Evolutionary conservation across 2,797 vertebrate genomes (phyloP).

Genomic region (Melanitta fusca): DNA sequence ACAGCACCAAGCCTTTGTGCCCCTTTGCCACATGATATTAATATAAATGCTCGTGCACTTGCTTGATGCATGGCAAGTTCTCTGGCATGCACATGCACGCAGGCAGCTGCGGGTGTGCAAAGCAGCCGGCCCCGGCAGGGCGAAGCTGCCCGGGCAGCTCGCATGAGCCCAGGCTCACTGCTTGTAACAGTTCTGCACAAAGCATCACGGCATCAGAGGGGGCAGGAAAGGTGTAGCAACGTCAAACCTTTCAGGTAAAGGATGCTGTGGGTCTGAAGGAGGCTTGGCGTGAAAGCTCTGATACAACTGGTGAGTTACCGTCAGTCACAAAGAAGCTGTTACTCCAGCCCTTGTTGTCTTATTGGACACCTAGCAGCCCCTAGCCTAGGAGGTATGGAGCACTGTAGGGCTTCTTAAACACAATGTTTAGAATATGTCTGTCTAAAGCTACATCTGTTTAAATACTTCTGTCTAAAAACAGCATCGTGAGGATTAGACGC

Average conservation of each 20-base stretch:
- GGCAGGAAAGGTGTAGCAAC: not conserved
- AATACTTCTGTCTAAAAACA: not conserved
- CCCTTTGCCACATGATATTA: accelerated
- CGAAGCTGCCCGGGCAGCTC: not conserved
- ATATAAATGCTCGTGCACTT: accelerated
- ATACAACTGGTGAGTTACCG: not conserved
- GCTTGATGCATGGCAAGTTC: not conserved
- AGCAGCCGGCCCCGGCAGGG: not conserved
- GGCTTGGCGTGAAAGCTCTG: not conserved
- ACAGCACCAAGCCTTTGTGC: not conserved
- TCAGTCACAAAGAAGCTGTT: not conserved
- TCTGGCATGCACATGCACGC: accelerated
- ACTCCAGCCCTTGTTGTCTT: not conserved
- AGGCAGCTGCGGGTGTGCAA: not conserved
- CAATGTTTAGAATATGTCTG: not conserved
- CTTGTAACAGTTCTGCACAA: accelerated
- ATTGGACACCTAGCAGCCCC: not conserved
- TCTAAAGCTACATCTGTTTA: not conserved
- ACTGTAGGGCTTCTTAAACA: not conserved
- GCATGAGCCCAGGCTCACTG: not conserved
- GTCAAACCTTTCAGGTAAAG: not conserved
- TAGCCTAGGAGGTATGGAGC: not conserved
- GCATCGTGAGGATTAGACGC: accelerated
- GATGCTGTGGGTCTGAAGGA: not conserved
- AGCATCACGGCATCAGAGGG: accelerated